Conservation (phyloP, 2,888 invertebrate species). For the Drosophila niveifrons region DNA sequence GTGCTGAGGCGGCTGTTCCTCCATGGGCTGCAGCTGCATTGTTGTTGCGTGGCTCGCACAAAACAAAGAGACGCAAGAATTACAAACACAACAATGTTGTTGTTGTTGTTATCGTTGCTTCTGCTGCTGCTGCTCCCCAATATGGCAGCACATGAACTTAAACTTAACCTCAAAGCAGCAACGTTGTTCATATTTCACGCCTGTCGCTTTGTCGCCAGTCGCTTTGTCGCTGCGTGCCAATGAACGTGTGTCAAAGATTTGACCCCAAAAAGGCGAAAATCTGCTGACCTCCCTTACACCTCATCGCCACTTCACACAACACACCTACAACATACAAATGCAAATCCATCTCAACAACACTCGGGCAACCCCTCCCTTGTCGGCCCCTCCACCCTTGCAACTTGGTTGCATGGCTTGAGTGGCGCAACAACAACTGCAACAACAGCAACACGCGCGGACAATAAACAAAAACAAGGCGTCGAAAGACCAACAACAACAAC, state of each 20-base stretch:
- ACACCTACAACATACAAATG: too few species aligned
- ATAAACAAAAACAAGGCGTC: too few species aligned
- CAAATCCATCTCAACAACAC: neutral
- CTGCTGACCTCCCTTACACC: neutral
- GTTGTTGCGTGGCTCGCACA: constrained; percentile 41
- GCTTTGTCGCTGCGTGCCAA: constrained; percentile 29
- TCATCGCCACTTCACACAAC: neutral
- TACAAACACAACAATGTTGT: constrained; percentile 21
- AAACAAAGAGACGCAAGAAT: constrained; percentile 25
- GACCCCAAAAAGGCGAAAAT: constrained; percentile 30
- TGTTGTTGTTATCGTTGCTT: neutral
- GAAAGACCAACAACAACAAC: too few species aligned
- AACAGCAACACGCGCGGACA: neutral
- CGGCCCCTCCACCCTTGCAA: too few species aligned
- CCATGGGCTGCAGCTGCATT: constrained; percentile 38
- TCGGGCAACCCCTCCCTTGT: neutral
- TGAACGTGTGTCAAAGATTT: constrained; percentile 43
- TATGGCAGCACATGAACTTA: constrained; percentile 65
- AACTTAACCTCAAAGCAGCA: constrained; percentile 62
- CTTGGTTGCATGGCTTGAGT: neutral
- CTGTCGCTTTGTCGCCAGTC: constrained; percentile 5
- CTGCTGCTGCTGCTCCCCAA: constrained; percentile 36
- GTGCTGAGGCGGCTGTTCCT: constrained; percentile 14
- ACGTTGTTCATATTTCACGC: constrained; percentile 26
- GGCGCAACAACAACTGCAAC: neutral